These are phyloP conservation scores for fruit fly (Drosophila melanogaster) DNA, from an alignment of 1,140 invertebrate genomes.

Conservation along the genomic window DNA sequence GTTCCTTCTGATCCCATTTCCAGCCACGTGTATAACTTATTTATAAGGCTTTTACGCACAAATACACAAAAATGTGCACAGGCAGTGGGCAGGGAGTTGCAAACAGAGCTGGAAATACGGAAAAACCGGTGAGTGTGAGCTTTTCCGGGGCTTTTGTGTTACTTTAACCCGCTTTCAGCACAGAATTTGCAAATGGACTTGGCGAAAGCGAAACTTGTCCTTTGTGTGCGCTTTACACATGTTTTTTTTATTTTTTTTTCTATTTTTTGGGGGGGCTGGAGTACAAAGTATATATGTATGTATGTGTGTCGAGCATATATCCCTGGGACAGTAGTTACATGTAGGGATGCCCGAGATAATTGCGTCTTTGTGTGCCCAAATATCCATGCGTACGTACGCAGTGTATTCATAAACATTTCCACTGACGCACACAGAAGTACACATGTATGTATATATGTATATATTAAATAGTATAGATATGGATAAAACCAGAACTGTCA, in stretches of 20 bases:
- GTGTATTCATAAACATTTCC: slow-evolving; percentile 44
- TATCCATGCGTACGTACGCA: slow-evolving; percentile 16
- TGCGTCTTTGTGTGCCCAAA: slow-evolving; percentile 55
- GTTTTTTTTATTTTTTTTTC: slow-evolving; percentile 16
- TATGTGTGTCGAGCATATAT: background rate
- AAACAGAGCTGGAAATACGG: slow-evolving; percentile 29
- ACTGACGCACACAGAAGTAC: slow-evolving; percentile 5
- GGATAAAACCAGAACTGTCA: slow-evolving; percentile 14
- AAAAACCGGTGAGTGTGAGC: slow-evolving; percentile 4
- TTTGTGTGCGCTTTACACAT: slow-evolving; percentile 79
- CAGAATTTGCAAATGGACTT: slow-evolving; percentile 76
- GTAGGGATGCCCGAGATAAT: slow-evolving; percentile 56
- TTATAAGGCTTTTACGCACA: slow-evolving; percentile 82
- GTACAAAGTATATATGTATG: background rate
- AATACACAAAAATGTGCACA: slow-evolving; percentile 61
- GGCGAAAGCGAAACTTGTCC: slow-evolving; percentile 72
- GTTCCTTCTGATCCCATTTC: slow-evolving; percentile 17
- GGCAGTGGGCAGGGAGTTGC: slow-evolving; percentile 5
- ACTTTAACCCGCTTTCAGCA: slow-evolving; percentile 76
- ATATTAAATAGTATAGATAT: background rate
- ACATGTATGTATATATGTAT: background rate
- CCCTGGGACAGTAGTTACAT: slow-evolving; percentile 5
- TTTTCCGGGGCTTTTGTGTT: slow-evolving; percentile 47
- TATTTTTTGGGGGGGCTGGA: too few species aligned
- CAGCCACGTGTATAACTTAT: slow-evolving; percentile 76